phyloP scores from a whole-genome alignment of 2,888 invertebrate species.

The Rhingia rostrata region DNA sequence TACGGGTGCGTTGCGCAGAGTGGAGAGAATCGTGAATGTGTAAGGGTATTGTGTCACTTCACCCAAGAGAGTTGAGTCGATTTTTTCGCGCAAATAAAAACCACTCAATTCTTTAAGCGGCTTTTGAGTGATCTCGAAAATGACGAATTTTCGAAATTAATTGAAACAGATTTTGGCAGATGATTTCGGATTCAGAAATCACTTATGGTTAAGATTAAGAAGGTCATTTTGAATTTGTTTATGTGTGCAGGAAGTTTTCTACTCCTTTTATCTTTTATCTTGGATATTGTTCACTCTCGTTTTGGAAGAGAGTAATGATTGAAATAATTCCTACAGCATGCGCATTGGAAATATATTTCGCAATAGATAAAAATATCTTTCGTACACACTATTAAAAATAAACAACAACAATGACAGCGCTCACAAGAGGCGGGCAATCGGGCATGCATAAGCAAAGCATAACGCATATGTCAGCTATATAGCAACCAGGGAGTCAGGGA shows the following conservation, averaged over 20 bases:
- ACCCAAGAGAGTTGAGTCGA: neutral
- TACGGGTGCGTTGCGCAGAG: conserved; percentile 38
- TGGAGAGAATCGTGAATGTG: neutral
- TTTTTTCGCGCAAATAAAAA: too few relatives aligned
- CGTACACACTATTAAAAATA: conserved; percentile 47
- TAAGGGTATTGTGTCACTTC: neutral
- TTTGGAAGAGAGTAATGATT: conserved; percentile 34
- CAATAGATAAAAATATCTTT: conserved; percentile 70
- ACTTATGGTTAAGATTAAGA: too few relatives aligned
- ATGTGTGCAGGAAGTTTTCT: neutral
- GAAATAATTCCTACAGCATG: conserved; percentile 63
- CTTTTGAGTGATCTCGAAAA: too few relatives aligned
- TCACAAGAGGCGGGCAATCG: conserved; percentile 2
- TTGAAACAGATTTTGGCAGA: too few relatives aligned
- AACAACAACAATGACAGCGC: neutral
- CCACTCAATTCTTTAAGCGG: too few relatives aligned
- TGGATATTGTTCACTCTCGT: conserved; percentile 6
- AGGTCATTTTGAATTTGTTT: too few relatives aligned
- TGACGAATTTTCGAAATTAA: too few relatives aligned
- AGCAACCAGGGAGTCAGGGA: neutral
- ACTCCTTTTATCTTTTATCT: neutral
- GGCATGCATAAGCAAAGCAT: too few relatives aligned
- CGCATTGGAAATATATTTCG: conserved; percentile 62
- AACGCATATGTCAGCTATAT: neutral
- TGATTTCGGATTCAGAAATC: too few relatives aligned